A percentile compares a stretch with the other conserved stretches of the same genome.
These are phyloP conservation scores for Podarcis muralis DNA, from an alignment of 2,113 vertebrate genomes.

Conservation along the genomic window DNA sequence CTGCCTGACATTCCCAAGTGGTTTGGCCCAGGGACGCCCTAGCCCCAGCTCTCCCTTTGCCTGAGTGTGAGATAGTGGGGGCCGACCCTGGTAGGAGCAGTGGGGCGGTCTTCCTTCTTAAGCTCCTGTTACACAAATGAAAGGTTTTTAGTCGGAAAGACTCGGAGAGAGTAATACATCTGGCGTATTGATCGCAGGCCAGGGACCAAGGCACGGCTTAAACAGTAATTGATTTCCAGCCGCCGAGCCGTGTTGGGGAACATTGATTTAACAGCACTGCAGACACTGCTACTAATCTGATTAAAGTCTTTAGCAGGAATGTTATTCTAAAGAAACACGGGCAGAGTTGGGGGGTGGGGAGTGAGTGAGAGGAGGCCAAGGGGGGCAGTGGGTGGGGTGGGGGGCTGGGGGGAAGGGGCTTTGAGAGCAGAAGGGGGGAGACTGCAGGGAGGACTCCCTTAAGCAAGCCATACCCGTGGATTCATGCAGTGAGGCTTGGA, in stretches of 20 bases:
- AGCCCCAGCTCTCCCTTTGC: not conserved
- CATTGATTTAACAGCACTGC: slow-evolving; percentile 82
- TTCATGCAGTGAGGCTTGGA: not conserved
- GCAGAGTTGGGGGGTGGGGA: slow-evolving; percentile 38
- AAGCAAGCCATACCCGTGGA: not conserved
- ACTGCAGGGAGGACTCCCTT: not conserved
- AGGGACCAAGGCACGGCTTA: slow-evolving; percentile 77
- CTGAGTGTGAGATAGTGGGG: rapidly evolving
- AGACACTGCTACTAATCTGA: slow-evolving; percentile 77
- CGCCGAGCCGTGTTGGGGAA: slow-evolving; percentile 75
- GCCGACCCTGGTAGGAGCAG: slow-evolving; percentile 25
- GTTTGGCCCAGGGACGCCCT: not conserved
- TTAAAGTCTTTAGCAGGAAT: slow-evolving; percentile 78
- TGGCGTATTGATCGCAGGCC: slow-evolving; percentile 79
- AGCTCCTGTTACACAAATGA: slow-evolving; percentile 72
- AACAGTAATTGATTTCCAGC: slow-evolving; percentile 86
- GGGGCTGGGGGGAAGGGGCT: not conserved
- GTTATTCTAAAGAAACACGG: slow-evolving; percentile 75
- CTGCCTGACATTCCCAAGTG: not conserved
- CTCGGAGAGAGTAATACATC: slow-evolving; percentile 80
- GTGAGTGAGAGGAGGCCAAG: not conserved
- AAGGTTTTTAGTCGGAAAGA: slow-evolving; percentile 75
- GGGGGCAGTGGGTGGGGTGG: not conserved
- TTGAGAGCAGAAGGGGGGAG: not conserved
- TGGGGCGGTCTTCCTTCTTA: slow-evolving; percentile 45